These are phyloP conservation scores for Apeira syringaria DNA, from an alignment of 2,888 invertebrate genomes.

Conservation along the genomic window DNA sequence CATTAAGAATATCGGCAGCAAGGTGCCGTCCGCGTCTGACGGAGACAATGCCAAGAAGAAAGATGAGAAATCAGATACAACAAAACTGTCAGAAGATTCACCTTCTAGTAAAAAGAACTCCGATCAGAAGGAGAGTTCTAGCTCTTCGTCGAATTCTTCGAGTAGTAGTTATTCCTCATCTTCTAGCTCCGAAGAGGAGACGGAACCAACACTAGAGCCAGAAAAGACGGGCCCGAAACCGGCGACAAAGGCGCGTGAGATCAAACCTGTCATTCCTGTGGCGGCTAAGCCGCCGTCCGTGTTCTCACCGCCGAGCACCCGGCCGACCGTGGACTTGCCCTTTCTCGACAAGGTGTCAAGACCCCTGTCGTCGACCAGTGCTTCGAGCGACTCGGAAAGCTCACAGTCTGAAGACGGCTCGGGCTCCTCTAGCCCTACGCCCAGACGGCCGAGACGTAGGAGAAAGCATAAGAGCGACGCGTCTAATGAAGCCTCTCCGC, in stretches of 20 bases:
- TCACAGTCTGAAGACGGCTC: conserved; percentile 64
- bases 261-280: conserved; percentile 53
- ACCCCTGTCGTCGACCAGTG: conserved; percentile 85
- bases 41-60: conserved; percentile 67
- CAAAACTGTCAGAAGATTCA: conserved; percentile 63
- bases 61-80: conserved; percentile 52
- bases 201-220: background rate
- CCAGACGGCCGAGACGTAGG: conserved; percentile 69
- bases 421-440: conserved; percentile 66
- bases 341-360: conserved; percentile 91
- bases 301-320: conserved; percentile 74
- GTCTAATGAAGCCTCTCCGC: conserved; percentile 67
- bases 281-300: conserved; percentile 56
- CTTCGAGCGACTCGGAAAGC: conserved; percentile 85
- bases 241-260: conserved; percentile 70
- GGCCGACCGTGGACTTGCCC: conserved; percentile 87
- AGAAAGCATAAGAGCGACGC: conserved; percentile 62
- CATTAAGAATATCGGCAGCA: conserved; percentile 89
- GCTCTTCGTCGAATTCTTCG: conserved; percentile 80
- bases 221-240: conserved; percentile 45
- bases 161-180: conserved; percentile 84
- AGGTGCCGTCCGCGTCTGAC: conserved; percentile 71
- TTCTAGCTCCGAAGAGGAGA: conserved; percentile 85
- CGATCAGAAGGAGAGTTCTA: conserved; percentile 67
- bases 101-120: conserved; percentile 49